Conservation (phyloP, 2,113 vertebrate species). For the Triplophysa tibetana region DNA sequence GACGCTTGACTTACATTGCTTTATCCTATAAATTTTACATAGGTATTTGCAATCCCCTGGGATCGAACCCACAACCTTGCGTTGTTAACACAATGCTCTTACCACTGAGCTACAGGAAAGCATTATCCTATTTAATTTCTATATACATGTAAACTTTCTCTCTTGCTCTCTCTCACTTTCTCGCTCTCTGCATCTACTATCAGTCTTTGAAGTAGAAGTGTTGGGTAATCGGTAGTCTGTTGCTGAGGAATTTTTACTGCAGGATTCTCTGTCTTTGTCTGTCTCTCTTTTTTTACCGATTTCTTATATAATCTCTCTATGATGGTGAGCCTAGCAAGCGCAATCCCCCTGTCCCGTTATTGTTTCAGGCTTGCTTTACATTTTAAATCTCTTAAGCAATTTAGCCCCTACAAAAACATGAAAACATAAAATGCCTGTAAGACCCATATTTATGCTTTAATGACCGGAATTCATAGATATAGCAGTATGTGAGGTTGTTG, state of each 20-base stretch:
- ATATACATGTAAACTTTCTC: background rate
- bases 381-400: constrained; percentile 11
- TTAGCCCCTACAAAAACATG: background rate
- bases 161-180: background rate
- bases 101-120: too few species aligned
- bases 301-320: constrained; percentile 39
- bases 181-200: constrained; percentile 2
- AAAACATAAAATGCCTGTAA: too few species aligned
- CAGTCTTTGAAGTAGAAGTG: constrained; percentile 22
- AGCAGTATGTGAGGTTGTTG: too few species aligned
- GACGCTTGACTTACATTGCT: too few species aligned
- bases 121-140: too few species aligned
- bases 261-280: background rate
- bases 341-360: background rate
- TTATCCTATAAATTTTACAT: too few species aligned
- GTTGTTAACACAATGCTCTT: too few species aligned
- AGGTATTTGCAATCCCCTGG: too few species aligned
- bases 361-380: constrained; percentile 3
- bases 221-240: constrained; percentile 30
- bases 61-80: too few species aligned
- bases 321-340: constrained; percentile 14
- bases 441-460: too few species aligned
- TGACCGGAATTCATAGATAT: too few species aligned
- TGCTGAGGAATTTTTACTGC: constrained; percentile 11
- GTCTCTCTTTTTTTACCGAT: background rate